Evolutionary conservation across 2,113 vertebrate genomes (phyloP).

Genomic region (Sander lucioperca): DNA sequence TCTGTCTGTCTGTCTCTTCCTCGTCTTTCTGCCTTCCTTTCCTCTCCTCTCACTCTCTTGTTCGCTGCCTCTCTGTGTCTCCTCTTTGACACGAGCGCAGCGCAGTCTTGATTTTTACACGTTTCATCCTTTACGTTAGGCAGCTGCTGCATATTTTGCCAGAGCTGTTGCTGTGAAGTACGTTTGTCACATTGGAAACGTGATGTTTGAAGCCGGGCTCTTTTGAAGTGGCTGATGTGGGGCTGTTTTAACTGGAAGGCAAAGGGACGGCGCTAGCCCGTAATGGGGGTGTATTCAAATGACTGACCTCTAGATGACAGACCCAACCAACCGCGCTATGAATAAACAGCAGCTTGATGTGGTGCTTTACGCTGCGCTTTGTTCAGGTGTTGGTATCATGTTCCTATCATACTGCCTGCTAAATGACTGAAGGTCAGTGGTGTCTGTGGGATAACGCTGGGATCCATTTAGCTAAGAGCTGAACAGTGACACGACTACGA

Average conservation of each 20-base stretch:
- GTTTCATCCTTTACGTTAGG: constrained; percentile 89
- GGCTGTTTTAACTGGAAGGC: constrained; percentile 78
- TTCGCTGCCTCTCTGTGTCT: constrained; percentile 67
- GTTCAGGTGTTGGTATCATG: constrained; percentile 78
- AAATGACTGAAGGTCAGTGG: constrained; percentile 77
- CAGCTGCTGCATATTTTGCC: constrained; percentile 82
- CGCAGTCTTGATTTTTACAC: constrained; percentile 83
- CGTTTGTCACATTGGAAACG: constrained; percentile 78
- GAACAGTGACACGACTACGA: constrained; percentile 44
- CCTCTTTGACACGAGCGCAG: constrained; percentile 86
- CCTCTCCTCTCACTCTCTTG: constrained; percentile 67
- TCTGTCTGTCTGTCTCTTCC: constrained; percentile 71
- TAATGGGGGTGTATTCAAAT: constrained; percentile 82
- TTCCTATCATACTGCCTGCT: constrained; percentile 74
- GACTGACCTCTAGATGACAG: constrained; percentile 83
- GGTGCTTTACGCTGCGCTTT: constrained; percentile 66
- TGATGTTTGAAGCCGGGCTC: constrained; percentile 77
- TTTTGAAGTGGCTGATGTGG: constrained; percentile 81
- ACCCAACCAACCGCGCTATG: constrained; percentile 70
- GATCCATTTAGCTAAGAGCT: constrained; percentile 66
- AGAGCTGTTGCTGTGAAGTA: constrained; percentile 76
- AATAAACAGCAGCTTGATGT: constrained; percentile 77
- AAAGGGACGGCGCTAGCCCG: constrained; percentile 74
- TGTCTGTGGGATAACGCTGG: constrained; percentile 57
- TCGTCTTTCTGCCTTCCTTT: constrained; percentile 50